phyloP scores from a whole-genome alignment of 2,113 vertebrate species.

The Nesoenas mayeri region DNA sequence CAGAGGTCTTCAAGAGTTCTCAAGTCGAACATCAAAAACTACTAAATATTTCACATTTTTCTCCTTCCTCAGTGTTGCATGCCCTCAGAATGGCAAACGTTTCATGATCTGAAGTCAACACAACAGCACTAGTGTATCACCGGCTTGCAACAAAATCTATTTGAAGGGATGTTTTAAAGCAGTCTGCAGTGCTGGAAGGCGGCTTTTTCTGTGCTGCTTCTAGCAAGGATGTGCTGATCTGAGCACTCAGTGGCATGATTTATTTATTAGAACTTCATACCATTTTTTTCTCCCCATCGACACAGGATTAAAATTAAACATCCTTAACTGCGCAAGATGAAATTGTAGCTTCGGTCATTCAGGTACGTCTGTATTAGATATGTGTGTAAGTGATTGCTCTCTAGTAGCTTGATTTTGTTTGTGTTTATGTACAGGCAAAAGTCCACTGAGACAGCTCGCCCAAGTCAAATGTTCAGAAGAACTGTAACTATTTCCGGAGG shows the following conservation, averaged over 20 bases:
- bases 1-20: not conserved
- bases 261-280: conserved; percentile 47
- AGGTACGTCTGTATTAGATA: not conserved
- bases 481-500: not conserved
- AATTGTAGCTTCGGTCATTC: not conserved
- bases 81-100: not conserved
- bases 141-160: not conserved
- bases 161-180: not conserved
- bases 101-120: not conserved
- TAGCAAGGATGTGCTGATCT: conserved; percentile 48
- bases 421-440: not conserved
- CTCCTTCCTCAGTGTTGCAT: not conserved
- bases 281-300: not conserved
- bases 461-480: accelerated
- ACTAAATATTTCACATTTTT: not conserved
- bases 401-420: not conserved
- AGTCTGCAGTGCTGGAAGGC: not conserved
- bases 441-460: accelerated
- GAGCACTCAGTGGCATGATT: not conserved
- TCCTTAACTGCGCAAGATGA: not conserved
- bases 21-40: not conserved
- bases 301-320: conserved; percentile 38
- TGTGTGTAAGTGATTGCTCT: not conserved
- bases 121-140: not conserved
- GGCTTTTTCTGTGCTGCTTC: not conserved